Evolutionary conservation across 2,888 invertebrate genomes (phyloP), one percentile per base, ranked within the genome.

Genomic region (Eupithecia subumbrata): DNA sequence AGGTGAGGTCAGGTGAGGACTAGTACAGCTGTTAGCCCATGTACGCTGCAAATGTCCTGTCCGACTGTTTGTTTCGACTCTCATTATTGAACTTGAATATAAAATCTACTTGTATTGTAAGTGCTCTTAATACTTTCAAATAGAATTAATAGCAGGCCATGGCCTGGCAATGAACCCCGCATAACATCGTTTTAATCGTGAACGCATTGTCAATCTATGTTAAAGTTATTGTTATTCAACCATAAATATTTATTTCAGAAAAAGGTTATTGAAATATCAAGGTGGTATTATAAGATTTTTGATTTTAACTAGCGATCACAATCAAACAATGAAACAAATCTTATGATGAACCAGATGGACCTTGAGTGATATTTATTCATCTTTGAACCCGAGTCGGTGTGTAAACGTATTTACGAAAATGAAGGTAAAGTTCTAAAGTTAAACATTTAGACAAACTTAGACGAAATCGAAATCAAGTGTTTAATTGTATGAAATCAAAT

Each of bases 121-220:
- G 80, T 86, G 90, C 83, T 90, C 91, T 87, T 85, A 89, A 91
- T 92, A 89, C 85, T 87, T 87, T 81, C 76, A 77, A 79, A 81
- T 82, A 25, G 25, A 25, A 60, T 22, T 81, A 80, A 79, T 81
- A 81, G 79, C 80, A 73, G 75, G 71, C 71, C 84, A 83, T 91
- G 92, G 86, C 84, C 83, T 91, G 92, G 86, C 92, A 94, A 89
- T 93, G 94, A 94, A 93, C 93, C 87, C 90, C 92, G 91, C 88
- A 90, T 89, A 89, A 84, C 85, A 81, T 80, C 81, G 76, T 80
- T 81, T 84, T 82, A 85, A 87, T 87, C 84, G 81, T 82, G 83
- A 80, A 83, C 79, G 81, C 76, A 84, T 87, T 89, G 87, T 86
- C 85, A 82, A 83, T 83, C 72, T 77, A 80, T 79, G 83, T 77